Evolutionary conservation across 2,113 vertebrate genomes (phyloP).

Genomic region (Arothron firmamentum): DNA sequence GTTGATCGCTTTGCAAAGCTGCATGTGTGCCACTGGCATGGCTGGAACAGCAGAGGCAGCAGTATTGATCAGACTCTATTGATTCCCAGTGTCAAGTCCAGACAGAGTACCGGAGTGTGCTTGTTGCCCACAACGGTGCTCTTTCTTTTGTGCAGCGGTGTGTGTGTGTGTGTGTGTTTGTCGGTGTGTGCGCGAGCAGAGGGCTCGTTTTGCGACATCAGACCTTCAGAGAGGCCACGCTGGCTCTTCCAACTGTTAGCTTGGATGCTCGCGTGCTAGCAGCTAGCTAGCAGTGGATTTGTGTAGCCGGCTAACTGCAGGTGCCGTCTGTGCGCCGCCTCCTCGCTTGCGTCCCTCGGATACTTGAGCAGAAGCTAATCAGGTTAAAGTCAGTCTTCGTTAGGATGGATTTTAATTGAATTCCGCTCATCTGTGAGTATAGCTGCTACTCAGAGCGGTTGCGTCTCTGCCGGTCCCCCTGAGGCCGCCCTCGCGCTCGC

Average conservation of each 20-base stretch:
- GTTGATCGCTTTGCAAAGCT: constrained; percentile 40
- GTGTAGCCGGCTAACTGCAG: no score
- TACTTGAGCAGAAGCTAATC: no score
- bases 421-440: no score
- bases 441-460: no score
- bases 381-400: no score
- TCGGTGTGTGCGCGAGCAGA: not conserved
- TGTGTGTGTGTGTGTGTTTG: not conserved
- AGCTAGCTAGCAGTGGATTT: no score
- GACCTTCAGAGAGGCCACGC: constrained; percentile 13
- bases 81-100: constrained; percentile 49
- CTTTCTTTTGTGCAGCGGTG: not conserved
- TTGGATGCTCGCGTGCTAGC: no score
- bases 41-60: constrained; percentile 23
- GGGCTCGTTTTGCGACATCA: constrained; percentile 14
- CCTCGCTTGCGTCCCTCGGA: no score
- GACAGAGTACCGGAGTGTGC: constrained; percentile 25
- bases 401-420: no score
- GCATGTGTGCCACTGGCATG: constrained; percentile 37
- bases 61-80: constrained; percentile 37
- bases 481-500: no score
- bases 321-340: no score
- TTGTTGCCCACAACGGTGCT: constrained; percentile 16
- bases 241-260: not conserved
- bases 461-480: no score